A percentile compares a stretch with the other conserved stretches of the same genome.
Evolutionary conservation across 2,797 vertebrate species (phyloP).

Genomic region (Eleutherodactylus coqui): DNA sequence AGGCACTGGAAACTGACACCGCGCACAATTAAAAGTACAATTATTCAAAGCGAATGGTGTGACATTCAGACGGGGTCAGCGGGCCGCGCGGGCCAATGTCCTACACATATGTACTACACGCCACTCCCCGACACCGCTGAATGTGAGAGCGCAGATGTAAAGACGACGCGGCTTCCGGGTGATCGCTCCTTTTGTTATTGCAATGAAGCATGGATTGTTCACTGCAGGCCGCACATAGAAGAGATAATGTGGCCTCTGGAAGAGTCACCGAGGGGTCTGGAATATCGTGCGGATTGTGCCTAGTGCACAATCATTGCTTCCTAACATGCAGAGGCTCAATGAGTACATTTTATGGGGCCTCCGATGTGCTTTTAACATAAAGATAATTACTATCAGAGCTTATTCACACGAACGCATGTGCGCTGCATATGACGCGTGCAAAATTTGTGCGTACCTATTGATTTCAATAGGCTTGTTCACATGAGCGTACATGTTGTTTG

Average conservation of each 20-base stretch:
- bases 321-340: slow-evolving; percentile 14
- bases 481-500: too few relatives aligned
- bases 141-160: slow-evolving; percentile 60
- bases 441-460: too few relatives aligned
- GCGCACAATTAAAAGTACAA: slow-evolving; percentile 48
- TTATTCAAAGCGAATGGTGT: slow-evolving; percentile 64
- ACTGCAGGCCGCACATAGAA: slow-evolving; percentile 17
- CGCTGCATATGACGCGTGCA: too few relatives aligned
- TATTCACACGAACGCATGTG: too few relatives aligned
- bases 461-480: too few relatives aligned
- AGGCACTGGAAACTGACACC: slow-evolving; percentile 37
- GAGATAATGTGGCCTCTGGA: slow-evolving; percentile 1
- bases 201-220: slow-evolving; percentile 35
- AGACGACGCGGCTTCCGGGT: slow-evolving; percentile 51
- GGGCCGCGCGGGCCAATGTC: slow-evolving; percentile 42
- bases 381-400: not conserved
- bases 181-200: slow-evolving; percentile 42
- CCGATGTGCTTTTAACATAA: slow-evolving; percentile 37
- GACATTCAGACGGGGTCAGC: slow-evolving; percentile 47
- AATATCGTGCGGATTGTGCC: slow-evolving; percentile 33
- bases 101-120: slow-evolving; percentile 55
- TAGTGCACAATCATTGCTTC: slow-evolving; percentile 39
- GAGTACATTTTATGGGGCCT: slow-evolving; percentile 17
- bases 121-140: not conserved
- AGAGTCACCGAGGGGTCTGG: slow-evolving; percentile 44